These are phyloP conservation scores for Tragulus kanchil DNA, from an alignment of 2,113 vertebrate genomes.

Conservation along the genomic window DNA sequence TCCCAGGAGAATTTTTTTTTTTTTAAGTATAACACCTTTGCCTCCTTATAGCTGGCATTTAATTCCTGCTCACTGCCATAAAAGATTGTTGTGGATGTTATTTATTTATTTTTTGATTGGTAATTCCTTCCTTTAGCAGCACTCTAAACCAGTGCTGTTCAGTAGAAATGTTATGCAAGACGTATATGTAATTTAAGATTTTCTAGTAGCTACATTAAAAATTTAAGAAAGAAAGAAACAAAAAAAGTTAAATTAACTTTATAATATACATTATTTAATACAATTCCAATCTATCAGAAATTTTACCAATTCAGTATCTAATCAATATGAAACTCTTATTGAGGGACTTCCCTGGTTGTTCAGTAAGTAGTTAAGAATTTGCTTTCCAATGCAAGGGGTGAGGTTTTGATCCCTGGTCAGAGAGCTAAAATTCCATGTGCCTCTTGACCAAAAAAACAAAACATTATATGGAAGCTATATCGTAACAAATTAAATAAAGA, in stretches of 20 bases:
- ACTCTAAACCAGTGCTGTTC: neutral
- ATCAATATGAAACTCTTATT: slow-evolving; percentile 27
- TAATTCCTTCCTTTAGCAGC: slow-evolving; percentile 2
- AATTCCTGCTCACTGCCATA: neutral
- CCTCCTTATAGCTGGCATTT: neutral
- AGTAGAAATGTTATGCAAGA: neutral
- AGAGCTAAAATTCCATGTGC: neutral
- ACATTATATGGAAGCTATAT: neutral
- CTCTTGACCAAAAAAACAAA: neutral
- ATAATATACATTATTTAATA: neutral
- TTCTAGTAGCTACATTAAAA: slow-evolving; percentile 8
- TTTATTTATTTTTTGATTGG: neutral
- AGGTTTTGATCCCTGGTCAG: neutral
- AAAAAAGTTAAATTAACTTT: neutral
- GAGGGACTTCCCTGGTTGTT: neutral
- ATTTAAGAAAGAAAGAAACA: neutral
- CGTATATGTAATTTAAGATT: neutral
- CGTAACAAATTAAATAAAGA: neutral
- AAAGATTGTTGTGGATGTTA: neutral
- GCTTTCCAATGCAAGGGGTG: neutral
- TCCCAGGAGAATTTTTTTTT: neutral
- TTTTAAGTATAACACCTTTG: neutral
- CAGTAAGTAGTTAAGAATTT: neutral
- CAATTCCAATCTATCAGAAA: neutral
- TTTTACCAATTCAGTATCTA: neutral